Percentiles rank a stretch among this genome's conserved stretches.
Evolutionary conservation across 2,113 vertebrate genomes (phyloP).

Genomic region (Steatornis caripensis): DNA sequence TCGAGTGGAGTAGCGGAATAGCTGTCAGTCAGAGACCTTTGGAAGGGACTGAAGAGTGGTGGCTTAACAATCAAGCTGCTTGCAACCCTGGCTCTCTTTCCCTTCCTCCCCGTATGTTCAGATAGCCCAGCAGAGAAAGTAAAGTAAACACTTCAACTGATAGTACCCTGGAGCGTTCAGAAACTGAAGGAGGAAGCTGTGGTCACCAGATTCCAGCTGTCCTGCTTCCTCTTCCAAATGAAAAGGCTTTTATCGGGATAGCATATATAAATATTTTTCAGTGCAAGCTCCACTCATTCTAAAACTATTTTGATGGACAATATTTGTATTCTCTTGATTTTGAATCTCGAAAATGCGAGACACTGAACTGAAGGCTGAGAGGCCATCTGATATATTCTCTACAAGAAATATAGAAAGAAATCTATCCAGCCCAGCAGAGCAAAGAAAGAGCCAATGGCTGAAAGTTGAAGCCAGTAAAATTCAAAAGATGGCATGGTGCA

Average conservation of each 20-base stretch:
- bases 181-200: neutral
- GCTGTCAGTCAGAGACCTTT: neutral
- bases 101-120: neutral
- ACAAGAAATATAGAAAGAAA: neutral
- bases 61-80: neutral
- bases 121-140: neutral
- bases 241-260: neutral
- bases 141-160: neutral
- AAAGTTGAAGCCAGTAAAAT: neutral
- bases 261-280: neutral
- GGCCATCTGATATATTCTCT: neutral
- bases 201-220: slow-evolving; percentile 6
- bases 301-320: neutral
- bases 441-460: neutral
- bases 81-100: neutral
- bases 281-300: neutral
- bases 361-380: neutral
- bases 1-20: neutral
- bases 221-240: neutral
- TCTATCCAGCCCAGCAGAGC: neutral
- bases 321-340: neutral
- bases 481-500: neutral
- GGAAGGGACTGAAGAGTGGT: neutral
- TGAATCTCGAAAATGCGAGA: neutral
- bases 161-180: neutral